phyloP scores from a whole-genome alignment of 2,113 vertebrate genomes.

The Tragelaphus imberbis region DNA sequence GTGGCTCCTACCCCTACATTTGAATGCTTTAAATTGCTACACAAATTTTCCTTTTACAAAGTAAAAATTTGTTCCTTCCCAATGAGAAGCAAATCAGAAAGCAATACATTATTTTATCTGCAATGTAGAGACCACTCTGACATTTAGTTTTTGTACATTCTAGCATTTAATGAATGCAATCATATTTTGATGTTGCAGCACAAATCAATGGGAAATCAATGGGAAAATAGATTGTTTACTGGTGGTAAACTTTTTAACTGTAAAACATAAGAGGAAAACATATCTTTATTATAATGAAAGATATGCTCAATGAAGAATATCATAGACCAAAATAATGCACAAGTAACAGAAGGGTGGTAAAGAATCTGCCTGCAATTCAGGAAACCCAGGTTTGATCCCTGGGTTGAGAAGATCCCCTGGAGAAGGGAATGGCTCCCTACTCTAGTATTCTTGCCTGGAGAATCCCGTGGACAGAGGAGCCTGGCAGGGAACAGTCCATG shows the following conservation, averaged over 20 bases:
- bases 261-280: background rate
- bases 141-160: background rate
- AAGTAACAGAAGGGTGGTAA: background rate
- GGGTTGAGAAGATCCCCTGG: background rate
- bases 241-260: background rate
- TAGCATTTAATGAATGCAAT: background rate
- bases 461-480: background rate
- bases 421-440: background rate
- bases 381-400: background rate
- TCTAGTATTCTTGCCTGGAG: background rate
- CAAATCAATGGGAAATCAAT: background rate
- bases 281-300: background rate
- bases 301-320: background rate
- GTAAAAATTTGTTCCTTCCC: background rate
- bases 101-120: background rate
- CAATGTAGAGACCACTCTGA: background rate
- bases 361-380: background rate
- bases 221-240: background rate
- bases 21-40: background rate
- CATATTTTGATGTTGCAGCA: background rate
- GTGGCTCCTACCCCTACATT: background rate
- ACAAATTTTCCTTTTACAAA: background rate
- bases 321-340: background rate
- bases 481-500: background rate
- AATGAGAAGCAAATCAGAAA: slow-evolving; percentile 25